A percentile compares a stretch with the other conserved stretches of the same genome.
These are phyloP conservation scores for Pemphredon lugubris DNA, from an alignment of 2,888 invertebrate species.

Conservation along the genomic window DNA sequence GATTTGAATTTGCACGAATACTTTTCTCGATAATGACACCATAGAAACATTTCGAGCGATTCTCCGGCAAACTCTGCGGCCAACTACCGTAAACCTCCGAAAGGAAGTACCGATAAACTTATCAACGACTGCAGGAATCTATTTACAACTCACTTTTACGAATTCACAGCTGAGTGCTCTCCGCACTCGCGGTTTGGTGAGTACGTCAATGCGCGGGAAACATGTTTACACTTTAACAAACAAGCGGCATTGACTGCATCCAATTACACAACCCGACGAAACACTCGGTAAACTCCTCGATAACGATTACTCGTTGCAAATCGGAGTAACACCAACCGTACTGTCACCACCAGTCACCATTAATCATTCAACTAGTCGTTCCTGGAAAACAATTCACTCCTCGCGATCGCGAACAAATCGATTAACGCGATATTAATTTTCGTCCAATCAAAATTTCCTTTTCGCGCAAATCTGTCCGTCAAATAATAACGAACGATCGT, in stretches of 20 bases:
- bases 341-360: constrained; percentile 1
- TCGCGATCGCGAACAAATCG: too few species aligned
- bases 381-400: not conserved
- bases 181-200: constrained; percentile 41
- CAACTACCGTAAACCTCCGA: too few species aligned
- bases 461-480: too few species aligned
- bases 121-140: constrained; percentile 13
- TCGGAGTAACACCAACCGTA: not conserved
- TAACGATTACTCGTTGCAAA: not conserved
- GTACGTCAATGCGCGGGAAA: constrained; percentile 71
- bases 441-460: too few species aligned
- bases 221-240: constrained; percentile 71
- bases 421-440: too few species aligned
- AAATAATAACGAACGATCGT: too few species aligned
- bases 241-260: constrained; percentile 67
- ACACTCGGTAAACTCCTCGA: constrained; percentile 10
- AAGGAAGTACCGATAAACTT: constrained; percentile 24
- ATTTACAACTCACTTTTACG: constrained; percentile 53
- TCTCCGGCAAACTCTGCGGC: too few species aligned
- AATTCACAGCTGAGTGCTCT: constrained; percentile 43
- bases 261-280: constrained; percentile 37
- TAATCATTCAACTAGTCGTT: too few species aligned
- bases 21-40: too few species aligned
- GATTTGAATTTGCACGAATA: too few species aligned
- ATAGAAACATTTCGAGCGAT: too few species aligned